Evolutionary conservation across 2,888 invertebrate species (phyloP), one percentile per base, ranked within the genome.

Genomic region (Odontothrips loti): DNA sequence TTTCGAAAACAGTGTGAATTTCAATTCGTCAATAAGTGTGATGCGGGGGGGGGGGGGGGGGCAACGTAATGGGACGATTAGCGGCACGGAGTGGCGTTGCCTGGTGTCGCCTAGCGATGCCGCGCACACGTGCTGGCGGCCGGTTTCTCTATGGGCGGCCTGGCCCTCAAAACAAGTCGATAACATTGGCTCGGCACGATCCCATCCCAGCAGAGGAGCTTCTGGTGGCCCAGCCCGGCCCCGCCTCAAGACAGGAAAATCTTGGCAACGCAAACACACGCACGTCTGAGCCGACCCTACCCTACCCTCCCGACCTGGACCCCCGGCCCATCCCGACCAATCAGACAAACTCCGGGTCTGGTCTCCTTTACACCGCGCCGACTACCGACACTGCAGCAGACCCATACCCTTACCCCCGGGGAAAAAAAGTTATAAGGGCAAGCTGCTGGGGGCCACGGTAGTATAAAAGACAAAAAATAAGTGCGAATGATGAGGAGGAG

Each of bases 111-210:
- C n/a, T n/a, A n/a, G n/a, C n/a, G n/a, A n/a, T 43, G 34, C 34
- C 34, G 34, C 34, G 34, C 34, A 43, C 34, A 43, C 34, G 34
- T 43, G 34, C 34, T n/a, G 34, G 34, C 34, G 34, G 34, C n/a
- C n/a, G n/a, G n/a, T n/a, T n/a, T n/a, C n/a, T n/a, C n/a, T n/a
- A n/a, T n/a, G n/a, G n/a, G n/a, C 34, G 34, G 34, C 34, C n/a
- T 17, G 58, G 58, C 58, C 58, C 58, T 58, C 58, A 58, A 58
- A 58, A 58, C 58, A 58, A 58, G 17, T 58, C 58, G 58, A 58
- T 58, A 15, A 17, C 58, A 58, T 58, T 6, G 58, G n/a, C 20
- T 8, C 51, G 15, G 17, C 20, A 58, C 58, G 58, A 10, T 12
- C 20, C 20, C 51, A 10, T 51, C 51, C 51, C 51, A 23, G 23